Evolutionary conservation across 2,888 invertebrate species (phyloP).

Genomic region (Smittia sp.): DNA sequence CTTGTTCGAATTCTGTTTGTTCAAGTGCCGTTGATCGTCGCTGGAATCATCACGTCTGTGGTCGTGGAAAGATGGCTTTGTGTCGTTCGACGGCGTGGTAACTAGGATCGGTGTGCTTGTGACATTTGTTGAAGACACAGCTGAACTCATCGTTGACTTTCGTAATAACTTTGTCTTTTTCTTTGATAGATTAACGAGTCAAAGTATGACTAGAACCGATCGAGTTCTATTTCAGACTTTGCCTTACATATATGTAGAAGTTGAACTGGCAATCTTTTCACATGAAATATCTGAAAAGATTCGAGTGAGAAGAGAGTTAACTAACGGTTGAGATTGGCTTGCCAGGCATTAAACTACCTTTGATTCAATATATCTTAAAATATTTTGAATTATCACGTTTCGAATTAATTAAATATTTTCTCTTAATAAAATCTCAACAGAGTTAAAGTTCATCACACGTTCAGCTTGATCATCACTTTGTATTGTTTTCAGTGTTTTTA

Average conservation of each 20-base stretch:
- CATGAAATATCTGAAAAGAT: conserved; percentile 10
- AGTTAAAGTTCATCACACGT: background rate
- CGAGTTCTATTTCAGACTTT: conserved; percentile 17
- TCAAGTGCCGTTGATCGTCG: conserved; percentile 36
- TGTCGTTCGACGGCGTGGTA: conserved; percentile 26
- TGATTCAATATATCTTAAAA: background rate
- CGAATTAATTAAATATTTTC: background rate
- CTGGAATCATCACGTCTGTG: conserved; percentile 37
- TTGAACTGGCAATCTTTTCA: background rate
- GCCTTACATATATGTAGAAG: conserved; percentile 20
- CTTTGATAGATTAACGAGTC: conserved; percentile 2
- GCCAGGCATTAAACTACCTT: background rate
- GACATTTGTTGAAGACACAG: conserved; percentile 20
- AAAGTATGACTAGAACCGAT: conserved; percentile 15
- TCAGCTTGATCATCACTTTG: background rate
- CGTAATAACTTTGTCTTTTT: background rate
- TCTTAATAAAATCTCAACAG: conserved; percentile 18
- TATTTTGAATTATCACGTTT: background rate
- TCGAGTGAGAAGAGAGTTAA: background rate
- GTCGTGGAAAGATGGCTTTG: conserved; percentile 12
- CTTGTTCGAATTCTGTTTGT: conserved; percentile 21
- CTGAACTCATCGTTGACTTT: conserved; percentile 30
- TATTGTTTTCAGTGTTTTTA: background rate
- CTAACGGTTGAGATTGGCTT: background rate
- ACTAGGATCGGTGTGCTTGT: conserved; percentile 29